Base-by-base conservation (phyloP, 2,888 invertebrate species). In the Drosophila hamatofila region DNA sequence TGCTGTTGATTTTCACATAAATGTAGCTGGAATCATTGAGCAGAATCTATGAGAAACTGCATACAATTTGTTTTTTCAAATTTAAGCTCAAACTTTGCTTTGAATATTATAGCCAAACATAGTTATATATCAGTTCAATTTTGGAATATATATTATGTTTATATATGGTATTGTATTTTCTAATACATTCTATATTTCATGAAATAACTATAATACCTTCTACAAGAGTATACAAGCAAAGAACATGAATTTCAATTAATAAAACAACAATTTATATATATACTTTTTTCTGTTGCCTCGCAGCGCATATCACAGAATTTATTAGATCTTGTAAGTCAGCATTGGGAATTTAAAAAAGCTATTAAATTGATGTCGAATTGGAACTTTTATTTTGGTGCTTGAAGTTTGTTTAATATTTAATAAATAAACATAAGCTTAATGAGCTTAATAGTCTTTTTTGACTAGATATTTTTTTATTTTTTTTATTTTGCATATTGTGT, bases 191-290 rank as follows among this genome's bases (percentile, higher is more conserved):
- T 44, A 14, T 12, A 23, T 12, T n/a, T n/a, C n/a, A n/a, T n/a
- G n/a, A n/a, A n/a, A n/a, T 21, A 25, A 16, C 21, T 21, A 12
- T 14, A 33, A 33, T 1, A 14, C 9, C 9, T 27, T 18, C 18
- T 14, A 11, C 12, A 18, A 51, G 35, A 21, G 51, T 52, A 52
- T 35, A 0, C 4, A 72, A 56, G 12, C 33, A 44, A 12, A 44
- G 62, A 55, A 69, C 67, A 57, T 73, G 23, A 70, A 66, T 68
- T 67, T 51, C 51, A 72, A 83, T 76, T 79, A 72, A 81, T 81
- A 57, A 72, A 57, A 72, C 57, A 35, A 46, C 57, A 44, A 74
- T n/a, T n/a, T n/a, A 51, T 60, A 3, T 39, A 16, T 33, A 16
- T 16, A 41, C 21, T 21, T 33, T 46, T 54, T 67, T 30, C 23